Conservation (phyloP, 2,113 vertebrate species). For the Phyllostomus hastatus region DNA sequence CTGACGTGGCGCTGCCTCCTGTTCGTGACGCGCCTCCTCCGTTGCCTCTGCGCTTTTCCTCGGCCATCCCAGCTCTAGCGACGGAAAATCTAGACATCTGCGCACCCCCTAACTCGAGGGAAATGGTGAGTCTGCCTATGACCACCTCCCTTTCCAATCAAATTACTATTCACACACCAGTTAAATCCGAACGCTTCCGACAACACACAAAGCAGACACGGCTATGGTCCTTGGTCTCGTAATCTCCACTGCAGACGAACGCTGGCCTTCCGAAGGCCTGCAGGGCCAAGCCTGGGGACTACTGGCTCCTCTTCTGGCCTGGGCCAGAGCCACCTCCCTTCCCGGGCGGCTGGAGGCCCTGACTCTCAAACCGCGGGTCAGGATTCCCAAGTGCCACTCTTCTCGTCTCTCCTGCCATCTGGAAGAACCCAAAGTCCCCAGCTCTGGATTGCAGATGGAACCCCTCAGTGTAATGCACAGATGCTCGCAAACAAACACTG, state of each 20-base stretch:
- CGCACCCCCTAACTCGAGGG: neutral
- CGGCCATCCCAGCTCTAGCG: neutral
- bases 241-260: neutral
- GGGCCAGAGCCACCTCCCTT: neutral
- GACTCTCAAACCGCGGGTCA: neutral
- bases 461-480: neutral
- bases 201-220: neutral
- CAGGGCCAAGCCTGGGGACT: neutral
- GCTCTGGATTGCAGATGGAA: neutral
- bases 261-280: neutral
- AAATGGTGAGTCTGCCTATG: neutral
- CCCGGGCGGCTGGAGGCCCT: neutral
- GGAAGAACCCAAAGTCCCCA: neutral
- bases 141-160: neutral
- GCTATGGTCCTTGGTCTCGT: neutral
- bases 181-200: neutral
- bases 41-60: neutral
- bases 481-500: neutral
- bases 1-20: rapidly evolving
- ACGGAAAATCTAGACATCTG: neutral
- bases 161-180: neutral
- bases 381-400: neutral
- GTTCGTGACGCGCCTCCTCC: rapidly evolving
- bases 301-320: neutral
- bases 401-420: neutral